These are phyloP conservation scores for Neopipo cinnamomea DNA, from an alignment of 2,113 vertebrate species.

Conservation along the genomic window DNA sequence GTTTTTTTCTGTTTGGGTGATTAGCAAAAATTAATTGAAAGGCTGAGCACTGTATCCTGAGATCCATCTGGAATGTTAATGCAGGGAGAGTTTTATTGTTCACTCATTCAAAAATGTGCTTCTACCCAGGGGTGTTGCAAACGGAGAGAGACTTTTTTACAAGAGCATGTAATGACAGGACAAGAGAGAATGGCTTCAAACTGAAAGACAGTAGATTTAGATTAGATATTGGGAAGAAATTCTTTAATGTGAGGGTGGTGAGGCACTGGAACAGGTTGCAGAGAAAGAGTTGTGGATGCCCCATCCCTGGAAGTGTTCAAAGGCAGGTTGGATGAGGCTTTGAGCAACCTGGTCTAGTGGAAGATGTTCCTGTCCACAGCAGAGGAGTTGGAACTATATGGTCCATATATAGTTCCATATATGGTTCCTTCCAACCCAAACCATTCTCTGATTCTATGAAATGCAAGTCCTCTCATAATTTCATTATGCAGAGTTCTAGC, in stretches of 20 bases:
- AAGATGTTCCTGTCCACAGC: background rate
- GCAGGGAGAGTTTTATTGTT: background rate
- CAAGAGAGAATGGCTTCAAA: background rate
- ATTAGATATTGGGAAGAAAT: background rate
- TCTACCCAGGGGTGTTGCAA: background rate
- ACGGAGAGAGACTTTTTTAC: background rate
- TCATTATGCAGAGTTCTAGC: background rate
- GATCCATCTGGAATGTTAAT: background rate
- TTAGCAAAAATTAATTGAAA: background rate
- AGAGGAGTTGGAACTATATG: background rate
- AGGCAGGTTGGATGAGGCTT: background rate
- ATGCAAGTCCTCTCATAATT: background rate
- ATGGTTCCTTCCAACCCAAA: background rate
- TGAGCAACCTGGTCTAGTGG: background rate
- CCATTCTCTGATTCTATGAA: background rate
- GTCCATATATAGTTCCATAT: no score
- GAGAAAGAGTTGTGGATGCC: background rate
- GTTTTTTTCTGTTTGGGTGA: background rate
- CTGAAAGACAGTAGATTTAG: background rate
- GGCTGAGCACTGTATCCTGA: background rate
- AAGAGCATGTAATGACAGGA: background rate
- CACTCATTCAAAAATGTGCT: background rate
- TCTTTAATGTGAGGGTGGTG: background rate
- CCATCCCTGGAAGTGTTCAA: background rate
- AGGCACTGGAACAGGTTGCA: background rate